Evolutionary conservation across 2,888 invertebrate genomes (phyloP).

Genomic region (Athalia rosae): DNA sequence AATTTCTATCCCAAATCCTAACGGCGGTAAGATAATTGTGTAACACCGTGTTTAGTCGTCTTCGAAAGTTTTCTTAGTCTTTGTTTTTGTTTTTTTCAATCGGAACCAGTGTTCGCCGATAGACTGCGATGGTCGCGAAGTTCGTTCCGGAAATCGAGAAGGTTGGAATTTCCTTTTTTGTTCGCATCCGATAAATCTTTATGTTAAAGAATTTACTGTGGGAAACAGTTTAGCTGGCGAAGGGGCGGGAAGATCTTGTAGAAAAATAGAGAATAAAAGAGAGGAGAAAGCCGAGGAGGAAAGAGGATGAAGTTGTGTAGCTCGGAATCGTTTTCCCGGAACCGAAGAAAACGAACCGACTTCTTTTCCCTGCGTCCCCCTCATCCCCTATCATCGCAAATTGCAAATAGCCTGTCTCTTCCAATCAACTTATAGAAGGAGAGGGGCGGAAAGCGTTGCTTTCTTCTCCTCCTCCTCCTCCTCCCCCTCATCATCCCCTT

Average conservation of each 20-base stretch:
- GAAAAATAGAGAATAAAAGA: conserved; percentile 48
- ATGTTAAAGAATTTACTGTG: background rate
- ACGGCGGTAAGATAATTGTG: too few species aligned
- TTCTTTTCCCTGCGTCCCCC: conserved; percentile 1
- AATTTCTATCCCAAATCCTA: background rate
- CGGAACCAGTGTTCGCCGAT: too few species aligned
- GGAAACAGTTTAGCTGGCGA: background rate
- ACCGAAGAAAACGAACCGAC: conserved; percentile 55
- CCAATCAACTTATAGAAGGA: conserved; percentile 60
- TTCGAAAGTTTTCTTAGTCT: background rate
- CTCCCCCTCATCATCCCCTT: conserved; percentile 52
- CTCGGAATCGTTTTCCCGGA: conserved; percentile 14
- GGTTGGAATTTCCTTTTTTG: too few species aligned
- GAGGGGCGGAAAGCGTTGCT: background rate
- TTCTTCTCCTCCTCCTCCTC: conserved; percentile 17
- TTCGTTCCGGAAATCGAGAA: too few species aligned
- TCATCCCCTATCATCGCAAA: conserved; percentile 56
- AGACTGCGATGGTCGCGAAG: too few species aligned
- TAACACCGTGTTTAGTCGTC: too few species aligned
- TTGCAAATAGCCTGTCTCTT: conserved; percentile 69
- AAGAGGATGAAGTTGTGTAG: conserved; percentile 55
- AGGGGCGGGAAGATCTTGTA: background rate
- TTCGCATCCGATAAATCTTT: too few species aligned
- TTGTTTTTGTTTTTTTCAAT: too few species aligned
- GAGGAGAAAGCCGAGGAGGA: conserved; percentile 44